These are phyloP conservation scores for Ptychodera flava DNA, from an alignment of 35 echinoderm and acorn worm genomes.

Conservation along the genomic window DNA sequence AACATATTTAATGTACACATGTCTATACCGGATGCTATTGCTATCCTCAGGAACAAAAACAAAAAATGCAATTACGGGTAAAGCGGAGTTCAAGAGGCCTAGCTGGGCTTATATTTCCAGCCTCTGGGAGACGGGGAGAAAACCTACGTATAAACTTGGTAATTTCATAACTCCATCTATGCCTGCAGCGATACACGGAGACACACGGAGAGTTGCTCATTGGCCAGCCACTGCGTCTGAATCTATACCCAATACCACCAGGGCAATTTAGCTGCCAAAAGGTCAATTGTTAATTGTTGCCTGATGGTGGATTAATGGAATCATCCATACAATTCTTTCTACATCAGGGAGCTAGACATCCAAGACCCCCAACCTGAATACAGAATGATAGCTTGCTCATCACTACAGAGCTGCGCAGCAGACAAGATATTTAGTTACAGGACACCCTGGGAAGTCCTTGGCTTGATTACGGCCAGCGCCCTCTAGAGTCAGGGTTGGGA, in stretches of 20 bases:
- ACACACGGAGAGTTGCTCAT: neutral
- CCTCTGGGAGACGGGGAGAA: neutral
- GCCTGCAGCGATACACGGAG: neutral
- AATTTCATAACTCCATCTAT: neutral
- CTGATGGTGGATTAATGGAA: neutral
- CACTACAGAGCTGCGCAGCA: neutral
- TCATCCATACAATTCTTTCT: neutral
- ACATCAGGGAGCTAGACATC: neutral
- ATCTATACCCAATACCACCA: neutral
- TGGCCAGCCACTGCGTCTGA: neutral
- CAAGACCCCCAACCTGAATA: neutral
- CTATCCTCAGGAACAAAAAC: neutral
- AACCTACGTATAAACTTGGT: neutral
- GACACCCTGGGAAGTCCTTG: neutral
- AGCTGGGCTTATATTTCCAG: neutral
- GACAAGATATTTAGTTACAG: neutral
- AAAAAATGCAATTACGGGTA: neutral
- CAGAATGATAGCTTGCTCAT: too few relatives aligned
- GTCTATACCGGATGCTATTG: neutral
- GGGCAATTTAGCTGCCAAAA: neutral
- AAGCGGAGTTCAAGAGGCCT: neutral
- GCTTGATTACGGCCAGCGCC: neutral
- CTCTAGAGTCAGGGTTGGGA: neutral
- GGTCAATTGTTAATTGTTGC: conserved; percentile 1
- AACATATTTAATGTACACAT: neutral